These are phyloP conservation scores for Onychostoma macrolepis DNA, from an alignment of 2,113 vertebrate genomes.

Conservation along the genomic window DNA sequence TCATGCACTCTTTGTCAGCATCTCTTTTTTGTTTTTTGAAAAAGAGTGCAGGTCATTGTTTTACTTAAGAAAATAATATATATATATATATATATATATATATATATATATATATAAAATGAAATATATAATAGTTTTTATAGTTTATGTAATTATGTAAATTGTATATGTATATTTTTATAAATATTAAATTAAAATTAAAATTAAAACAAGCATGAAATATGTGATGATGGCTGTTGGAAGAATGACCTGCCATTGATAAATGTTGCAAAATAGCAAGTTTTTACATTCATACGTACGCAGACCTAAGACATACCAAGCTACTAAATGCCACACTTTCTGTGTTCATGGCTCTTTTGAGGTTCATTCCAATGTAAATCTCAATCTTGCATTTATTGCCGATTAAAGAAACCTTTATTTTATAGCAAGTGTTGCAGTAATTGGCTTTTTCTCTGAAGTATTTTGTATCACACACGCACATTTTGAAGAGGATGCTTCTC, in stretches of 20 bases:
- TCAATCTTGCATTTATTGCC: slow-evolving; percentile 92
- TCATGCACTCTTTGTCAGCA: background rate
- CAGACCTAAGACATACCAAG: background rate
- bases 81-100: too few relatives aligned
- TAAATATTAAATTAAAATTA: background rate
- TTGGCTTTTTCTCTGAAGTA: slow-evolving; percentile 92
- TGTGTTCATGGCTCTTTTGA: slow-evolving; percentile 77
- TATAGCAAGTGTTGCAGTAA: slow-evolving; percentile 92
- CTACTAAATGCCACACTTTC: background rate
- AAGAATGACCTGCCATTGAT: background rate
- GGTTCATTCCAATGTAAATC: slow-evolving; percentile 87
- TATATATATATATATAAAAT: too few relatives aligned
- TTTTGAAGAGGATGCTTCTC: slow-evolving; percentile 88
- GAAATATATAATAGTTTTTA: background rate
- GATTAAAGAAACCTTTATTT: slow-evolving; percentile 97
- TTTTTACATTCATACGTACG: background rate
- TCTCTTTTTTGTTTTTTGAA: background rate
- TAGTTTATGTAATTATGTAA: background rate
- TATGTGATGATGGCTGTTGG: background rate
- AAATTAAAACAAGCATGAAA: too few relatives aligned
- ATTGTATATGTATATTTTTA: background rate
- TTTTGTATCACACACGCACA: slow-evolving; percentile 89
- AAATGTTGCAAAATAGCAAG: background rate
- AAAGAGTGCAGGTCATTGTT: background rate
- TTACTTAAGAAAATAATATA: background rate